Percentiles rank a stretch among this genome's conserved stretches.
These are phyloP conservation scores for Oryzias melastigma DNA, from an alignment of 2,113 vertebrate genomes.

Conservation along the genomic window DNA sequence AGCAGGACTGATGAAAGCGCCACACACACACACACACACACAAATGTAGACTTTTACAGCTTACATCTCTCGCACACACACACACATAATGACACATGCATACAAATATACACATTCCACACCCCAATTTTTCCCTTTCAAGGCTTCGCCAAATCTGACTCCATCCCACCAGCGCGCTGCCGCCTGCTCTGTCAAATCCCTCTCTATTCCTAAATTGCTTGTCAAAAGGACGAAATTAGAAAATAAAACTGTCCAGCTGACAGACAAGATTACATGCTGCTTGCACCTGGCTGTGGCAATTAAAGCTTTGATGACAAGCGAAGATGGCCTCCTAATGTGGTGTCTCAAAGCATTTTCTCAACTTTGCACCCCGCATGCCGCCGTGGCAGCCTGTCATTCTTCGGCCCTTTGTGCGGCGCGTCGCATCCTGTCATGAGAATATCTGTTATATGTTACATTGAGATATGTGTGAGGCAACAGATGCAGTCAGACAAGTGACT, in stretches of 20 bases:
- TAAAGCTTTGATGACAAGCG: conserved; percentile 71
- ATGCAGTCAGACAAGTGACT: conserved; percentile 12
- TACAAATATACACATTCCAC: conserved; percentile 11
- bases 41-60: conserved; percentile 5
- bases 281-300: conserved; percentile 78
- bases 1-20: conserved; percentile 58
- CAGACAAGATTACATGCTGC: conserved; percentile 78
- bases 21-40: background rate
- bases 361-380: conserved; percentile 52
- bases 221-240: conserved; percentile 73
- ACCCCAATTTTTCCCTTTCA: conserved; percentile 24
- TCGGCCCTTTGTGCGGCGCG: conserved; percentile 35
- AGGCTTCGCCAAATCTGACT: conserved; percentile 47
- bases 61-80: conserved; percentile 2
- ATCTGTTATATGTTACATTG: conserved; percentile 33
- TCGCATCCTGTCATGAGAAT: conserved; percentile 12
- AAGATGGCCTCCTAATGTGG: conserved; percentile 69
- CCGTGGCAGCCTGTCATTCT: conserved; percentile 47
- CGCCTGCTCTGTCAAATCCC: conserved; percentile 49
- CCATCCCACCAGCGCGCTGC: conserved; percentile 31
- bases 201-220: conserved; percentile 68
- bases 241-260: conserved; percentile 69
- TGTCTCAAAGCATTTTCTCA: conserved; percentile 68
- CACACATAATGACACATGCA: background rate
- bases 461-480: conserved; percentile 39